These are phyloP conservation scores for human DNA, from an alignment of 2,113 vertebrate genomes.

Conservation along the genomic window DNA sequence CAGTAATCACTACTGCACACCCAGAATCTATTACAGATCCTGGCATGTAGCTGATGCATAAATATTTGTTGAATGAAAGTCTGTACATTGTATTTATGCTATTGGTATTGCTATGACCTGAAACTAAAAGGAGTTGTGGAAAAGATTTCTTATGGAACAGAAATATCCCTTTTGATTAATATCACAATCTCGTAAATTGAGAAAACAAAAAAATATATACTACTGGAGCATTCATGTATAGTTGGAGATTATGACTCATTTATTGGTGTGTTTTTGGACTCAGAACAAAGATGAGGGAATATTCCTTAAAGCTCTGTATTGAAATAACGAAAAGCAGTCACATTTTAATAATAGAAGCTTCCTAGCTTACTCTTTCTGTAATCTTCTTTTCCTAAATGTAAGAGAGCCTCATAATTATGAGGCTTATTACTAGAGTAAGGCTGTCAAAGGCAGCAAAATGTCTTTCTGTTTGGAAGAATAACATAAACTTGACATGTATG, in stretches of 20 bases:
- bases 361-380: background rate
- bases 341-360: conserved; percentile 29
- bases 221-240: background rate
- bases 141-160: background rate
- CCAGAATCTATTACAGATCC: background rate
- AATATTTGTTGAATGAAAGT: background rate
- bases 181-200: background rate
- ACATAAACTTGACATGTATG: background rate
- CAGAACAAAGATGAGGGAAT: background rate
- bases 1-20: background rate
- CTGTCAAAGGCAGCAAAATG: background rate
- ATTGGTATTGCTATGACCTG: background rate
- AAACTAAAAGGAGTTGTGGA: background rate
- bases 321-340: conserved; percentile 12
- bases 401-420: background rate
- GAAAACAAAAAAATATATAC: background rate
- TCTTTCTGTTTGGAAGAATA: background rate
- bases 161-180: background rate
- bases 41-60: background rate
- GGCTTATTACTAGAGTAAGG: background rate
- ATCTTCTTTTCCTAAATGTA: background rate
- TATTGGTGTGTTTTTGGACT: background rate
- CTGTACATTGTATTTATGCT: background rate
- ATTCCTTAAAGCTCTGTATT: conserved; percentile 40
- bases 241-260: background rate